Percentiles rank a stretch among this genome's conserved stretches.
Conservation (phyloP, 2,113 vertebrate genomes). For the Carassius carassius region DNA sequence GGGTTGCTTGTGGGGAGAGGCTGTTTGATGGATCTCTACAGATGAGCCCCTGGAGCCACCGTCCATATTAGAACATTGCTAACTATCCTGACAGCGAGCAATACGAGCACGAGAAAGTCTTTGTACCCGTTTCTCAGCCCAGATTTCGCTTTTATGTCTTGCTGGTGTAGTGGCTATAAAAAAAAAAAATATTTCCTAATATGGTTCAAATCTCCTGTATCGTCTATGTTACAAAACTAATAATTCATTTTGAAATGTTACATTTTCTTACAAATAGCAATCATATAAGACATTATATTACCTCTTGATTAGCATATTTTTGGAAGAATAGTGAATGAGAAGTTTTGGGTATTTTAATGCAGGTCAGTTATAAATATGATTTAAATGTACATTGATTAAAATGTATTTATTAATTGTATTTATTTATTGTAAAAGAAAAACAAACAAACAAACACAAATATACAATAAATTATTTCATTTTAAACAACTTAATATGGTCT, state of each 20-base stretch:
- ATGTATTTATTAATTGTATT: no score
- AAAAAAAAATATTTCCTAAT: not conserved
- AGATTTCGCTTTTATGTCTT: conserved; percentile 67
- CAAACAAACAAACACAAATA: no score
- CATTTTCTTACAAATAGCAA: not conserved
- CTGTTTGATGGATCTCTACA: conserved; percentile 75
- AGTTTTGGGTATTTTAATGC: not conserved
- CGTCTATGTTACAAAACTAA: not conserved
- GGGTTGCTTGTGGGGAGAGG: conserved; percentile 64
- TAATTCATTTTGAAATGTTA: not conserved
- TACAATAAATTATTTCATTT: no score
- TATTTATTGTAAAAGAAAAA: no score
- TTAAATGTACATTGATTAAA: not conserved
- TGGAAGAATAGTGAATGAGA: no score
- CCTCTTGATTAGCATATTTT: no score
- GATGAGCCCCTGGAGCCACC: conserved; percentile 75
- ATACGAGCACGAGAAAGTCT: conserved; percentile 65
- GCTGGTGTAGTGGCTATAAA: conserved; percentile 18
- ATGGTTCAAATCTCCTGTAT: not conserved
- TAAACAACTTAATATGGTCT: not conserved
- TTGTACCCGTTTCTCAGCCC: conserved; percentile 61
- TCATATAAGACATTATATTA: no score
- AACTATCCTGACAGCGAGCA: conserved; percentile 80
- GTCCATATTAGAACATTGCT: conserved; percentile 80
- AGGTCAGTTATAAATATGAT: not conserved